Conservation (phyloP, 1,140 invertebrate species). For the Bradynema listronoti region DNA sequence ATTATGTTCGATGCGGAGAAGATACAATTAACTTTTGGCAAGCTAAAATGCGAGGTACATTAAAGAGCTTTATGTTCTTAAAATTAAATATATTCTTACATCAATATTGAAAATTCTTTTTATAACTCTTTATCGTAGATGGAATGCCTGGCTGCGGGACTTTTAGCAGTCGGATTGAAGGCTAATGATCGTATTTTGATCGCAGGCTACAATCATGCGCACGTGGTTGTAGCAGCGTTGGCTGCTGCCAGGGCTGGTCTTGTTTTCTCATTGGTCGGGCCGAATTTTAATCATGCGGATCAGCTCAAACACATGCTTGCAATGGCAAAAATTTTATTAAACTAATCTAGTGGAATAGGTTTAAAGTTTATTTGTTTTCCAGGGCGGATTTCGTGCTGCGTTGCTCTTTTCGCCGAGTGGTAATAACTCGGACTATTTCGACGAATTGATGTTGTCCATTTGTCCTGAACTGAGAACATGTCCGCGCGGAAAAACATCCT, state of each 20-base stretch:
- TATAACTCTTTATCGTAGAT: slow-evolving; percentile 33
- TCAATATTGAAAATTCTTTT: slow-evolving; percentile 21
- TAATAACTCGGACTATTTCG: slow-evolving; percentile 36
- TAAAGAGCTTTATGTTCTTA: not conserved
- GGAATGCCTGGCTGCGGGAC: slow-evolving; percentile 50
- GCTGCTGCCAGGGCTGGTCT: slow-evolving; percentile 47
- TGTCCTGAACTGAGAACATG: slow-evolving; percentile 36
- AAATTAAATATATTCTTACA: slow-evolving; percentile 9
- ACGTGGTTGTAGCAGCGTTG: slow-evolving; percentile 44
- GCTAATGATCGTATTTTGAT: slow-evolving; percentile 45
- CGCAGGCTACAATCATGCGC: slow-evolving; percentile 44
- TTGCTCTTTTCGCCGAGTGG: slow-evolving; percentile 39
- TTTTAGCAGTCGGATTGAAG: slow-evolving; percentile 43
- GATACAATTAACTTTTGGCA: slow-evolving; percentile 36
- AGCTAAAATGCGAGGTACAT: slow-evolving; percentile 39
- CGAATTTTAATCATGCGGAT: slow-evolving; percentile 44
- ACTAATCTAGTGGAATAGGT: not conserved
- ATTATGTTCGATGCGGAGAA: slow-evolving; percentile 55
- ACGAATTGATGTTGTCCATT: slow-evolving; percentile 43
- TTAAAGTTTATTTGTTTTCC: slow-evolving; percentile 24
- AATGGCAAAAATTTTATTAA: slow-evolving; percentile 16
- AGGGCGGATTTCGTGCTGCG: slow-evolving; percentile 47
- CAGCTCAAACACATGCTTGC: slow-evolving; percentile 38
- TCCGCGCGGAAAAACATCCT: slow-evolving; percentile 31
- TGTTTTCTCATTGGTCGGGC: slow-evolving; percentile 49